Percentiles rank a stretch among this genome's conserved stretches.
Conservation (phyloP, 2,888 invertebrate genomes). For the Xanthia togata region DNA sequence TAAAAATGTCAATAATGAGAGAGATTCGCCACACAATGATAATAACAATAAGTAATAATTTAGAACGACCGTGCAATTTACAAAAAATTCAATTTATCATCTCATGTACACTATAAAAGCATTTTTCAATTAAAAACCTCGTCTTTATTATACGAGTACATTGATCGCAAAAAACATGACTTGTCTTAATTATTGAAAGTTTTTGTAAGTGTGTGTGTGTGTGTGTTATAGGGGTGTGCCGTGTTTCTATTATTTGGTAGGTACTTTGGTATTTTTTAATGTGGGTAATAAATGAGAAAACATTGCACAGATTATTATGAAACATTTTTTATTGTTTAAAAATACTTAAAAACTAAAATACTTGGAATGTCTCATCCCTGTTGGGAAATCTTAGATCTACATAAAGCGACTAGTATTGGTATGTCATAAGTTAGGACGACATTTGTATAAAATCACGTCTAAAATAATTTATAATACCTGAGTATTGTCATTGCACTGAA, state of each 20-base stretch:
- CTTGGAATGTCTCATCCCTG: constrained; percentile 57
- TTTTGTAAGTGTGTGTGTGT: neutral
- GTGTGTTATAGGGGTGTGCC: neutral
- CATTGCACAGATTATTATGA: neutral
- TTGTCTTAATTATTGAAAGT: neutral
- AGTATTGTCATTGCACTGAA: constrained; percentile 21
- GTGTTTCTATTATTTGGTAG: neutral
- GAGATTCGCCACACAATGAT: no score
- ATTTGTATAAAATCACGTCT: constrained; percentile 12
- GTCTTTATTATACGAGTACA: no score
- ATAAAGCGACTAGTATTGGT: constrained; percentile 50
- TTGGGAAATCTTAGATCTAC: constrained; percentile 22
- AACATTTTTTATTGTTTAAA: constrained; percentile 27
- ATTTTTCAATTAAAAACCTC: no score
- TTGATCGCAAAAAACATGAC: no score
- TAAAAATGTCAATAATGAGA: no score
- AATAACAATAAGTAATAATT: no score
- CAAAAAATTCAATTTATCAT: no score
- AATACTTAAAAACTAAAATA: constrained; percentile 56
- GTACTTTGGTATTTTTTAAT: no score
- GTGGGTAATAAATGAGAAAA: constrained; percentile 3
- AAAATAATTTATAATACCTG: constrained; percentile 38
- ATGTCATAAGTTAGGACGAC: constrained; percentile 16
- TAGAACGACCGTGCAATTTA: no score
- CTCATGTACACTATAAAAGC: no score